phyloP scores from a whole-genome alignment of 2,113 vertebrate genomes.

The Gymnobelideus leadbeateri region DNA sequence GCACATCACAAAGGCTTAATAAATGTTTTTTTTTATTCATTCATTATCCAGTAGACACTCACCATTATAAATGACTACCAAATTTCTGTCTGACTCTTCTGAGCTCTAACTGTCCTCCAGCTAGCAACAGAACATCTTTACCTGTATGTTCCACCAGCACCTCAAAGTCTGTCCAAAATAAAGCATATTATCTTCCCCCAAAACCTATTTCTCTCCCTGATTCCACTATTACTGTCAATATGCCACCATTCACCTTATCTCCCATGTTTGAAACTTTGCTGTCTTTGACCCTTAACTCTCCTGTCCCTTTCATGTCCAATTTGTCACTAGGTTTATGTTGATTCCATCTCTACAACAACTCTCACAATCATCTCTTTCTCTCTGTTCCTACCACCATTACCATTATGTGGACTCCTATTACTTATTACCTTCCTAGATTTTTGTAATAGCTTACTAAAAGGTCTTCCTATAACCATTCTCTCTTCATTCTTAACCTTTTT shows the following conservation, averaged over 20 bases:
- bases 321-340: not conserved
- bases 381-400: not conserved
- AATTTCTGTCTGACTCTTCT: not conserved
- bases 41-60: not conserved
- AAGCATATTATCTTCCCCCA: not conserved
- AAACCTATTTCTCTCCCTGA: not conserved
- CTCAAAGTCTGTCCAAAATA: not conserved
- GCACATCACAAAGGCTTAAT: not conserved
- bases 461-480: not conserved
- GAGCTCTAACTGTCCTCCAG: not conserved
- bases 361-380: not conserved
- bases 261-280: not conserved
- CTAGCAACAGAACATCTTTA: not conserved
- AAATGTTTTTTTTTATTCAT: not conserved
- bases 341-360: not conserved
- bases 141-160: not conserved
- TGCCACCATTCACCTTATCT: not conserved
- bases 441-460: not conserved
- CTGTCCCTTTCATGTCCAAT: not conserved
- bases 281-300: not conserved
- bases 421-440: not conserved
- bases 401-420: not conserved
- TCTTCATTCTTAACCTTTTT: not conserved
- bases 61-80: not conserved
- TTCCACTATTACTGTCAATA: not conserved